Conservation (phyloP, 1,140 invertebrate genomes). For the Scaptomyza graminum region DNA sequence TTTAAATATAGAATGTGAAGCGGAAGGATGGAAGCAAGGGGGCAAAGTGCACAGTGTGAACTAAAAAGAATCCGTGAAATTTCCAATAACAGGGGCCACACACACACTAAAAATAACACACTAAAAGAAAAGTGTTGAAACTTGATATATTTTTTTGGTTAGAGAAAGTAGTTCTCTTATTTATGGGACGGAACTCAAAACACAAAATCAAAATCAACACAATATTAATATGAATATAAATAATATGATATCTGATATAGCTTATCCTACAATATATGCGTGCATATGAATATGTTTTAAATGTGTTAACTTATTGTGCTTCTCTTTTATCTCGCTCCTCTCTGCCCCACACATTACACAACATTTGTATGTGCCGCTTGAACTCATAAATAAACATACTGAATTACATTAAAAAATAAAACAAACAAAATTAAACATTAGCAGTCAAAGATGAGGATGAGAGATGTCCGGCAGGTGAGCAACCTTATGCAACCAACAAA, state of each 20-base stretch:
- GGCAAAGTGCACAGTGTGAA: constrained; percentile 44
- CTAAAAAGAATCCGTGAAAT: constrained; percentile 39
- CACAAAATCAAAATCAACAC: not conserved
- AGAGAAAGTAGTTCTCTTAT: constrained; percentile 21
- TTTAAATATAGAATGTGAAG: constrained; percentile 28
- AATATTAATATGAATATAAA: constrained; percentile 36
- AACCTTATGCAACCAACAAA: constrained; percentile 49
- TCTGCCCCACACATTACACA: constrained; percentile 21
- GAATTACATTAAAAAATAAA: constrained; percentile 20
- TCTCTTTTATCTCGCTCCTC: constrained; percentile 53
- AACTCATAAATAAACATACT: constrained; percentile 48
- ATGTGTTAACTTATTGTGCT: constrained; percentile 74
- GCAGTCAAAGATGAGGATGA: constrained; percentile 88
- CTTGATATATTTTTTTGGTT: constrained; percentile 23
- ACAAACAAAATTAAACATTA: constrained; percentile 69
- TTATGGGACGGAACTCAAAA: constrained; percentile 22
- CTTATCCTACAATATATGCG: constrained; percentile 5
- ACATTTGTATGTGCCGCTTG: constrained; percentile 68
- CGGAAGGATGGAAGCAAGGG: not conserved
- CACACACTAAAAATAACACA: constrained; percentile 21
- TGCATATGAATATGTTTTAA: constrained; percentile 38
- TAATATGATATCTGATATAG: constrained; percentile 27
- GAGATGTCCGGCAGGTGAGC: constrained; percentile 87
- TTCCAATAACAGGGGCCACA: constrained; percentile 24
- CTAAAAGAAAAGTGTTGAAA: constrained; percentile 72